These are phyloP conservation scores for Clarias magur DNA, from an alignment of 2,113 vertebrate species.

Conservation along the genomic window DNA sequence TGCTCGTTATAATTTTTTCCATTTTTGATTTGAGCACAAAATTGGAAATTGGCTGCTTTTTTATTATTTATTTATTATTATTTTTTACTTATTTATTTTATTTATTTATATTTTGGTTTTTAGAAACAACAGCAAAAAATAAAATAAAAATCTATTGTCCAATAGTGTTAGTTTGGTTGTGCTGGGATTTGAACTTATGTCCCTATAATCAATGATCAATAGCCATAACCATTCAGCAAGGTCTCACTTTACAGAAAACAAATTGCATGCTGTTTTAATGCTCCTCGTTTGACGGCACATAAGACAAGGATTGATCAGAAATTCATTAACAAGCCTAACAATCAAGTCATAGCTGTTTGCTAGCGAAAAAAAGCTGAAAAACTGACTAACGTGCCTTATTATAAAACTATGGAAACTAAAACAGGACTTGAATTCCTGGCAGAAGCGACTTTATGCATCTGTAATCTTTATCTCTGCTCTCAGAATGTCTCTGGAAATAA, in stretches of 20 bases:
- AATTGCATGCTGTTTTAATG: not conserved
- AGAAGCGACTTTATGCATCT: not conserved
- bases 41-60: too few relatives aligned
- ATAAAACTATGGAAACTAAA: not conserved
- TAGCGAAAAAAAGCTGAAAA: not conserved
- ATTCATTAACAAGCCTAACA: not conserved
- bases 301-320: not conserved
- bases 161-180: not conserved
- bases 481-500: too few relatives aligned
- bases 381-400: not conserved
- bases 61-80: too few relatives aligned
- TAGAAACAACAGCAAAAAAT: too few relatives aligned
- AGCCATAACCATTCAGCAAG: not conserved
- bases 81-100: too few relatives aligned
- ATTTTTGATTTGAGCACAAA: too few relatives aligned
- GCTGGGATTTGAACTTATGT: not conserved
- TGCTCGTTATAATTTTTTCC: too few relatives aligned
- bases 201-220: not conserved
- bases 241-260: not conserved
- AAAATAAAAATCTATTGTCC: not conserved
- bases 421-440: not conserved
- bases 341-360: not conserved
- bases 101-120: too few relatives aligned
- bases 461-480: not conserved
- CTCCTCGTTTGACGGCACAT: not conserved